A percentile compares a stretch with the other conserved stretches of the same genome.
Conservation (phyloP, 2,888 invertebrate species). For the Sphaerophoria rueppellii region DNA sequence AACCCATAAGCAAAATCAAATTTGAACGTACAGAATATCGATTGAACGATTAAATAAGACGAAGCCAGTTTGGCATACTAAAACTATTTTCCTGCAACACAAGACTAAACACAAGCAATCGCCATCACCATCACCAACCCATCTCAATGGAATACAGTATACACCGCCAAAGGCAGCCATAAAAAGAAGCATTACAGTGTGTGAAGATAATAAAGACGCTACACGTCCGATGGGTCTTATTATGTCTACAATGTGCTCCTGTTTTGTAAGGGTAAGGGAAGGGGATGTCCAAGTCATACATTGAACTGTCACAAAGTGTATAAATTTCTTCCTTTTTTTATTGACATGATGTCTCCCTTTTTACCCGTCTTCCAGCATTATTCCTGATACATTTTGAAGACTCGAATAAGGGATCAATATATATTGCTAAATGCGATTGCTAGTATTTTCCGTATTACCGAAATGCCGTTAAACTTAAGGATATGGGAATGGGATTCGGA, state of each 20-base stretch:
- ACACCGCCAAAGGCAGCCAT: conserved; percentile 61
- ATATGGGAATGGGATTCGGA: conserved; percentile 60
- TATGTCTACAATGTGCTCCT: conserved; percentile 74
- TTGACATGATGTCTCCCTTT: conserved; percentile 74
- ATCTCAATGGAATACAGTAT: conserved; percentile 25
- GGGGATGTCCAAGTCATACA: conserved; percentile 44
- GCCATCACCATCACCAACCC: conserved; percentile 43
- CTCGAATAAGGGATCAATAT: conserved; percentile 68
- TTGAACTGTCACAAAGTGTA: conserved; percentile 76
- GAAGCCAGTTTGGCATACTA: conserved; percentile 74
- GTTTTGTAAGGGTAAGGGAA: conserved; percentile 45
- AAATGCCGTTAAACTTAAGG: conserved; percentile 62
- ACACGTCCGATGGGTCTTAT: conserved; percentile 77
- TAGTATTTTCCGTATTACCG: conserved; percentile 49
- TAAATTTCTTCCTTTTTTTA: conserved; percentile 76
- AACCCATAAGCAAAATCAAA: conserved; percentile 75
- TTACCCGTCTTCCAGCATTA: conserved; percentile 61
- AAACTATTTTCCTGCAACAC: conserved; percentile 55
- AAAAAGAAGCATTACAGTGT: conserved; percentile 74
- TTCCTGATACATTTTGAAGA: conserved; percentile 55
- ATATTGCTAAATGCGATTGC: conserved; percentile 50
- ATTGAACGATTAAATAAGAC: conserved; percentile 79
- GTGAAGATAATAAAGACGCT: conserved; percentile 78
- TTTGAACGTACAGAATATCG: conserved; percentile 61
- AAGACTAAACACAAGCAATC: conserved; percentile 42